Conservation (phyloP, 2,113 vertebrate species). For the Paramisgurnus dabryanus region DNA sequence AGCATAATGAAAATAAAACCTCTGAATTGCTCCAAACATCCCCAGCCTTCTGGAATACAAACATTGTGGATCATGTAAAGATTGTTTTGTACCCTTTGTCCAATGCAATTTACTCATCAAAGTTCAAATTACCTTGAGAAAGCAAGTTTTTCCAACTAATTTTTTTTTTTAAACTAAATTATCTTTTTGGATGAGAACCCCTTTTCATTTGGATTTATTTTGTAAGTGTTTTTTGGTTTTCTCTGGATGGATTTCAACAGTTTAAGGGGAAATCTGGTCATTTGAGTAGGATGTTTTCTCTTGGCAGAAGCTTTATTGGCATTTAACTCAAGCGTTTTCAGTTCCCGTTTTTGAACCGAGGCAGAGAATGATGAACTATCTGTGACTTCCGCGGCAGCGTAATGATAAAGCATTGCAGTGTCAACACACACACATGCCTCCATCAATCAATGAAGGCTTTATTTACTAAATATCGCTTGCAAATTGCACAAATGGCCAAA, state of each 20-base stretch:
- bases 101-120: constrained; percentile 26
- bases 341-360: constrained; percentile 49
- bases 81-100: constrained; percentile 7
- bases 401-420: constrained; percentile 46
- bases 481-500: constrained; percentile 72
- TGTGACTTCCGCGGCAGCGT: constrained; percentile 40
- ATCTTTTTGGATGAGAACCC: constrained; percentile 20
- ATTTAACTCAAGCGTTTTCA: constrained; percentile 42
- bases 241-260: constrained; percentile 32
- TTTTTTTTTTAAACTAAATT: constrained; percentile 50
- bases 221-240: constrained; percentile 39
- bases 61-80: constrained; percentile 1
- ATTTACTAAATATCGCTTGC: constrained; percentile 60
- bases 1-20: neutral
- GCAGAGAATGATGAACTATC: constrained; percentile 55
- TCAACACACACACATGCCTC: constrained; percentile 54
- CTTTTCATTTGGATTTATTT: constrained; percentile 38
- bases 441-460: constrained; percentile 66
- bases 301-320: constrained; percentile 23
- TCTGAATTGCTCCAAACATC: neutral
- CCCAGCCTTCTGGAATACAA: neutral
- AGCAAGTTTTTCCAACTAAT: neutral
- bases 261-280: constrained; percentile 43
- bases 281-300: constrained; percentile 42
- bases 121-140: constrained; percentile 28